phyloP scores from a whole-genome alignment of 2,888 invertebrate genomes.

The Drosophila incognita region DNA sequence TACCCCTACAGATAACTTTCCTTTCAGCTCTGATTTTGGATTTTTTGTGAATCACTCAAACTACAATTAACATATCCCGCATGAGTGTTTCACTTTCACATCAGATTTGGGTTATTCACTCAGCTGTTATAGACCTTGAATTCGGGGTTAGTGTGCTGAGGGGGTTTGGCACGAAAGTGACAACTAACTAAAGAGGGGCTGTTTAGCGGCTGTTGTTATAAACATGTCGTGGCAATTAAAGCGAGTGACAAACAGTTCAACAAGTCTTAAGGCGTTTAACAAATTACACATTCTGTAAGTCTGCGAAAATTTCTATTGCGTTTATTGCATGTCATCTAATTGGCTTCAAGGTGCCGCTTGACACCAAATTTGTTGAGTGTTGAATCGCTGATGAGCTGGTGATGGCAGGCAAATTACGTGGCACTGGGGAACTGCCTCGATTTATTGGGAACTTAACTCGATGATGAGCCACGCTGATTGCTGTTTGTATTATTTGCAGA shows the following conservation, averaged over 20 bases:
- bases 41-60: constrained; percentile 26
- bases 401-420: not conserved
- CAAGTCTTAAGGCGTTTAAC: constrained; percentile 55
- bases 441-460: constrained; percentile 50
- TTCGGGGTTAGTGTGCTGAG: not conserved
- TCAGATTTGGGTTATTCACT: constrained; percentile 54
- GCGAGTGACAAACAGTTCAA: constrained; percentile 50
- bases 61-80: constrained; percentile 31
- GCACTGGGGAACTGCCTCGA: constrained; percentile 25
- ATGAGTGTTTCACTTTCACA: constrained; percentile 62
- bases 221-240: constrained; percentile 2
- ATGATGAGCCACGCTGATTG: constrained; percentile 55
- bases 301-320: not conserved
- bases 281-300: constrained; percentile 3
- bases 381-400: constrained; percentile 62
- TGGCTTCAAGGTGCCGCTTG: constrained; percentile 43
- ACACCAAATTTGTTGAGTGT: constrained; percentile 48
- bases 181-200: constrained; percentile 12
- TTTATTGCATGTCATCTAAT: constrained; percentile 73
- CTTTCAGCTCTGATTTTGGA: constrained; percentile 7
- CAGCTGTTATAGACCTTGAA: constrained; percentile 3
- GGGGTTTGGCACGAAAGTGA: constrained; percentile 27
- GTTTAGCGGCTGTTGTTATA: not conserved
- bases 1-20: constrained; percentile 9
- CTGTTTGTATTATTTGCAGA: constrained; percentile 57